phyloP scores from a whole-genome alignment of 2,797 vertebrate species.

The Gadopsis bispinosus region DNA sequence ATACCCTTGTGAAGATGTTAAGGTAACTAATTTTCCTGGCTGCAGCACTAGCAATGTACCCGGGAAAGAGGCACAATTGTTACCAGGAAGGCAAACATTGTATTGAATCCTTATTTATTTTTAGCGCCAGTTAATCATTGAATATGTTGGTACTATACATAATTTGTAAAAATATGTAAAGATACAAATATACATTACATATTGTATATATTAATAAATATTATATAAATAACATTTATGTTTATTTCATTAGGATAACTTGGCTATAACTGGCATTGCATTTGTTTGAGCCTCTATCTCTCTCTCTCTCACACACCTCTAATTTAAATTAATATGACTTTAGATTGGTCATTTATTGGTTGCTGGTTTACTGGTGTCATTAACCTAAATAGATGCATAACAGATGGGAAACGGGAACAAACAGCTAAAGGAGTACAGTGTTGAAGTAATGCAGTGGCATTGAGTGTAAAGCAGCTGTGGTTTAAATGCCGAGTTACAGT shows the following conservation, averaged over 20 bases:
- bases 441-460: neutral
- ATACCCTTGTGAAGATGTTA: neutral
- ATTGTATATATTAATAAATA: neutral
- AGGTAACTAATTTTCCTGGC: neutral
- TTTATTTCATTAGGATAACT: neutral
- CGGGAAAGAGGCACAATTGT: neutral
- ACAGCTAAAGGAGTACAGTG: neutral
- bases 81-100: too few relatives aligned
- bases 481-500: conserved; percentile 19
- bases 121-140: neutral
- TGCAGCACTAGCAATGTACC: neutral
- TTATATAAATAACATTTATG: too few relatives aligned
- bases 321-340: neutral
- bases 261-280: neutral
- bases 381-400: neutral
- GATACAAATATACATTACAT: neutral
- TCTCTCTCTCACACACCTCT: neutral
- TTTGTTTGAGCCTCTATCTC: neutral
- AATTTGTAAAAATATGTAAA: neutral
- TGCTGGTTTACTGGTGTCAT: neutral
- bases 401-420: neutral
- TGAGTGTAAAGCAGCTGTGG: conserved; percentile 18
- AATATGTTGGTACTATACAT: too few relatives aligned
- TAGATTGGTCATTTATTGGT: neutral
- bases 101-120: neutral